phyloP scores from a whole-genome alignment of 2,888 invertebrate genomes.

The Nephrocerus scutellatus region DNA sequence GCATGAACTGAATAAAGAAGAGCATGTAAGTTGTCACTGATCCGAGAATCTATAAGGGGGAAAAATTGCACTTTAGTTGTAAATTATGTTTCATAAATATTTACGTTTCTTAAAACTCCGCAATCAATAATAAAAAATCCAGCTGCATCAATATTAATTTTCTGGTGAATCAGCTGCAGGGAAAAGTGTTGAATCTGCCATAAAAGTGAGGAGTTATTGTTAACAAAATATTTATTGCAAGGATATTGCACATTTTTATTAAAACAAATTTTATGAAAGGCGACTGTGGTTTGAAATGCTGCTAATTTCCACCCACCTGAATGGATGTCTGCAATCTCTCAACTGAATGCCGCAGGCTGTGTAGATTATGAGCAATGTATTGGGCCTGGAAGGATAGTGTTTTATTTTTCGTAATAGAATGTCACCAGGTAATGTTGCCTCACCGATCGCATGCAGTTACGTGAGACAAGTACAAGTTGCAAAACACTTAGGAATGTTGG shows the following conservation, averaged over 20 bases:
- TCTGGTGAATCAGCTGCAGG: slow-evolving; percentile 28
- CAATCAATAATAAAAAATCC: slow-evolving; percentile 25
- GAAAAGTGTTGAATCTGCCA: slow-evolving; percentile 29
- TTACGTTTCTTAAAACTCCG: slow-evolving; percentile 23
- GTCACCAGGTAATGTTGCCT: neutral
- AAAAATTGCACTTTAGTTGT: no score
- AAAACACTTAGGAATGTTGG: slow-evolving; percentile 24
- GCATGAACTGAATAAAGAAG: no score
- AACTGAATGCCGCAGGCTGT: slow-evolving; percentile 21
- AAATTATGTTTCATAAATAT: no score
- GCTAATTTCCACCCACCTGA: slow-evolving; percentile 25
- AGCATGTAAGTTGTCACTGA: no score
- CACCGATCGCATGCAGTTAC: slow-evolving; percentile 28
- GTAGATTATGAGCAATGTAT: slow-evolving; percentile 22
- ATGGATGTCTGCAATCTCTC: slow-evolving; percentile 23
- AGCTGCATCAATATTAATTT: slow-evolving; percentile 26
- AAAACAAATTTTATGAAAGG: neutral
- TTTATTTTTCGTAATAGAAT: neutral
- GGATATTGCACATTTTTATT: no score
- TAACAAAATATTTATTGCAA: no score
- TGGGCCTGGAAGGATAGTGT: slow-evolving; percentile 16
- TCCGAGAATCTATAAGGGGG: no score
- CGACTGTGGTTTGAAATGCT: neutral
- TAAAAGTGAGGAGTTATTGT: neutral
- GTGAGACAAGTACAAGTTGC: slow-evolving; percentile 23